phyloP scores from a whole-genome alignment of 2,113 vertebrate genomes.

The Chinchilla lanigera region DNA sequence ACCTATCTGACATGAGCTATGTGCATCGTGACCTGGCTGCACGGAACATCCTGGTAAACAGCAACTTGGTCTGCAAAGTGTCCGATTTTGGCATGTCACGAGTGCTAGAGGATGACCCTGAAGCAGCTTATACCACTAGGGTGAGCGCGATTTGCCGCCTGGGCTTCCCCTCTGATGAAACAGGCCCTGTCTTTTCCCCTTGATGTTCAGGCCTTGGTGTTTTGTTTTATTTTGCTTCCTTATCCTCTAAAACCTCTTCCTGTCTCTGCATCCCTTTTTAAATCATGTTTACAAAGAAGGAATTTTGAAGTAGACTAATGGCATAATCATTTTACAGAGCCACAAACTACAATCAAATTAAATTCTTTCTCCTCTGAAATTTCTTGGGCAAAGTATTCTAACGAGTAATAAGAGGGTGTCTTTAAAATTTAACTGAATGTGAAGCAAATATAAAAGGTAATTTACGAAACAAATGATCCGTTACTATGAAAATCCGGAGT shows the following conservation, averaged over 20 bases:
- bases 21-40: slow-evolving; percentile 98
- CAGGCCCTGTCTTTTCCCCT: background rate
- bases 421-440: background rate
- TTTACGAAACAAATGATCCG: background rate
- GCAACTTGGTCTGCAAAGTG: slow-evolving; percentile 99
- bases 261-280: background rate
- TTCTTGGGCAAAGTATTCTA: background rate
- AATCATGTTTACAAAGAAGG: background rate
- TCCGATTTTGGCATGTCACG: slow-evolving; percentile 99
- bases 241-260: background rate
- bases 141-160: slow-evolving; percentile 83
- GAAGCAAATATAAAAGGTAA: background rate
- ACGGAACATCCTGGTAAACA: slow-evolving; percentile 97
- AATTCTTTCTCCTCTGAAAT: background rate
- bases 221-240: background rate
- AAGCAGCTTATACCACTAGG: slow-evolving; percentile 97
- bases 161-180: background rate
- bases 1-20: slow-evolving; percentile 99
- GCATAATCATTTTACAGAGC: background rate
- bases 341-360: background rate
- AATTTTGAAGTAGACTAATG: background rate
- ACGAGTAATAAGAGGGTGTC: background rate
- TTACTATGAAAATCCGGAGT: background rate
- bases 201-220: background rate
- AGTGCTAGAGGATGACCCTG: slow-evolving; percentile 96